phyloP scores from a whole-genome alignment of 2,888 invertebrate species.

The Yponomeuta malinellus region DNA sequence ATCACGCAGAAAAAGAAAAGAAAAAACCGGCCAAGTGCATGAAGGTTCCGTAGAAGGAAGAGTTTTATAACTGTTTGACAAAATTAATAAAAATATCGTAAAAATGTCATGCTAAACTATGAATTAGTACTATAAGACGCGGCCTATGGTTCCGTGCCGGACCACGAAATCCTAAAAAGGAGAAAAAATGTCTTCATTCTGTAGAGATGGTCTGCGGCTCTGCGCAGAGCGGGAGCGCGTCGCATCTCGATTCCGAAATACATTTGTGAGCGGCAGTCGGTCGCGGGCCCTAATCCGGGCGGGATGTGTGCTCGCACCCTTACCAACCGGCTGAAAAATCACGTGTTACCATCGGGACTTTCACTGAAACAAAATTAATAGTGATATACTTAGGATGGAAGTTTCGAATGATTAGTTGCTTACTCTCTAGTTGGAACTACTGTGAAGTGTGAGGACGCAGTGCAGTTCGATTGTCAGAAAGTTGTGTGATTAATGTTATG shows the following conservation, averaged over 20 bases:
- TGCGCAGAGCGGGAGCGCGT: slow-evolving; percentile 5
- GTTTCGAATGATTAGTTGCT: neutral
- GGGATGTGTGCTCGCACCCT: neutral
- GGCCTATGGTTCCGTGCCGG: neutral
- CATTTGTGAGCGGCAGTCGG: slow-evolving; percentile 3
- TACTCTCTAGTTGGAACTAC: neutral
- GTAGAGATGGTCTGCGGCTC: neutral
- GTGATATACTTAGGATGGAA: neutral
- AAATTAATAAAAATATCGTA: too few species aligned
- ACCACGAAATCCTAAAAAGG: neutral
- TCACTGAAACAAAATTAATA: neutral
- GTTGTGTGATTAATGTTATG: neutral
- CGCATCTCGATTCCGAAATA: slow-evolving; percentile 2
- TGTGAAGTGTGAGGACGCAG: neutral
- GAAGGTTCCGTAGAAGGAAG: too few species aligned
- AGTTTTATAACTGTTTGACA: too few species aligned
- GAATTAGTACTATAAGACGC: too few species aligned
- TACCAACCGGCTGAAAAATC: neutral
- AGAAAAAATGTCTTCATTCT: slow-evolving; percentile 6
- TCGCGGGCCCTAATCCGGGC: neutral
- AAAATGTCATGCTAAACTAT: neutral
- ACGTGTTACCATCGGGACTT: neutral
- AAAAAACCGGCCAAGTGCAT: neutral
- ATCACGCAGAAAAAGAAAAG: neutral
- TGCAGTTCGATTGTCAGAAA: neutral